phyloP scores from a whole-genome alignment of 1,140 invertebrate species.

The Adoxophyes honmai region DNA sequence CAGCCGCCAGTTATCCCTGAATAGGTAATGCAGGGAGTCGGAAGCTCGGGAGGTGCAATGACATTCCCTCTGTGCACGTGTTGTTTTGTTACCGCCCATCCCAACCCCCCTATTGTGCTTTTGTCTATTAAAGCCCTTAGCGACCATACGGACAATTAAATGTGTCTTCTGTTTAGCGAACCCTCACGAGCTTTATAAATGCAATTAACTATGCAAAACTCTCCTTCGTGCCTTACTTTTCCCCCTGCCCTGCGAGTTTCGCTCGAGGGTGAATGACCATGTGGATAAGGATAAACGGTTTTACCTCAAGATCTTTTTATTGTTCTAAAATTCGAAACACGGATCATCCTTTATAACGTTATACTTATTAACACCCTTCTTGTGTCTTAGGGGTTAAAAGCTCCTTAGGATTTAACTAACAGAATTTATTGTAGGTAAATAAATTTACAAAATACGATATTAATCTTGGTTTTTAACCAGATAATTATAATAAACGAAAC shows the following conservation, averaged over 20 bases:
- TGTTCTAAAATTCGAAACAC: too few relatives aligned
- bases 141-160: conserved; percentile 6
- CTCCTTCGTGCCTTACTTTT: neutral
- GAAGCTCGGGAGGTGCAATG: neutral
- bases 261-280: too few relatives aligned
- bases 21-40: conserved; percentile 13
- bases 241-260: neutral
- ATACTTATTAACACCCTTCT: too few relatives aligned
- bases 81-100: conserved; percentile 2
- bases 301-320: too few relatives aligned
- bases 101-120: neutral
- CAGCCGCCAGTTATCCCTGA: conserved; percentile 12
- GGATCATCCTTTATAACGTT: too few relatives aligned
- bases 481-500: too few relatives aligned
- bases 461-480: too few relatives aligned
- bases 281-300: too few relatives aligned
- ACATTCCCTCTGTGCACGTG: conserved; percentile 13
- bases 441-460: too few relatives aligned
- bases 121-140: neutral
- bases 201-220: conserved; percentile 3
- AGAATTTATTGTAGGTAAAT: too few relatives aligned
- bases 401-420: too few relatives aligned
- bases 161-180: conserved; percentile 8
- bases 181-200: neutral
- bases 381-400: too few relatives aligned